Conservation (phyloP, 2,888 invertebrate genomes). For the Sphinx pinastri region DNA sequence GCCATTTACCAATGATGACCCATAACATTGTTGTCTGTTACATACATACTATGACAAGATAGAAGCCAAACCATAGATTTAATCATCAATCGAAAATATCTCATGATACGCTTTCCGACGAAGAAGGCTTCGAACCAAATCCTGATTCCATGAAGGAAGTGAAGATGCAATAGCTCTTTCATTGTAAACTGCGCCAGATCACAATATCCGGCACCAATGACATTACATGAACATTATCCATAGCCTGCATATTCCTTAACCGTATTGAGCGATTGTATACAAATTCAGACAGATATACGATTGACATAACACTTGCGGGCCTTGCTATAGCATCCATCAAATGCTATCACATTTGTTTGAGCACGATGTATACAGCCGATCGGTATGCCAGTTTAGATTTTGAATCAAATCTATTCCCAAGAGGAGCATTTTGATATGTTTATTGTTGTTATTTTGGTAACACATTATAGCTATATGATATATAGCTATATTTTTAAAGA, state of each 20-base stretch:
- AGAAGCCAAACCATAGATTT: too few relatives aligned
- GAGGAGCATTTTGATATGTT: too few relatives aligned
- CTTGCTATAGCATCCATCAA: constrained; percentile 48
- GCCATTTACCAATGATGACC: too few relatives aligned
- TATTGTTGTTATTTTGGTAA: too few relatives aligned
- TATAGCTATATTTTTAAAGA: too few relatives aligned
- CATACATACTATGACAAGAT: too few relatives aligned
- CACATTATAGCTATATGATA: neutral
- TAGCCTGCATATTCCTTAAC: constrained; percentile 12
- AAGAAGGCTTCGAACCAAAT: neutral
- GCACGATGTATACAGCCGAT: constrained; percentile 4
- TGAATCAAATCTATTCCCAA: neutral
- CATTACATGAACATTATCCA: constrained; percentile 20
- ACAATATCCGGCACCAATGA: constrained; percentile 19
- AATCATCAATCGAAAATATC: too few relatives aligned
- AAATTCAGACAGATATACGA: constrained; percentile 32
- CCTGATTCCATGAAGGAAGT: constrained; percentile 2
- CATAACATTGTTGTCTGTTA: too few relatives aligned
- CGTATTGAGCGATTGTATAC: constrained; percentile 29
- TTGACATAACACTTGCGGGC: constrained; percentile 35
- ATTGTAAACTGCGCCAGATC: neutral
- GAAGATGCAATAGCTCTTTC: neutral
- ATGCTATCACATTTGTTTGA: constrained; percentile 24
- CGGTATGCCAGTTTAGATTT: neutral
- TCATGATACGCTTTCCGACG: too few relatives aligned